These are phyloP conservation scores for Helicorthomorpha holstii DNA, from an alignment of 1,140 invertebrate genomes.

Conservation along the genomic window DNA sequence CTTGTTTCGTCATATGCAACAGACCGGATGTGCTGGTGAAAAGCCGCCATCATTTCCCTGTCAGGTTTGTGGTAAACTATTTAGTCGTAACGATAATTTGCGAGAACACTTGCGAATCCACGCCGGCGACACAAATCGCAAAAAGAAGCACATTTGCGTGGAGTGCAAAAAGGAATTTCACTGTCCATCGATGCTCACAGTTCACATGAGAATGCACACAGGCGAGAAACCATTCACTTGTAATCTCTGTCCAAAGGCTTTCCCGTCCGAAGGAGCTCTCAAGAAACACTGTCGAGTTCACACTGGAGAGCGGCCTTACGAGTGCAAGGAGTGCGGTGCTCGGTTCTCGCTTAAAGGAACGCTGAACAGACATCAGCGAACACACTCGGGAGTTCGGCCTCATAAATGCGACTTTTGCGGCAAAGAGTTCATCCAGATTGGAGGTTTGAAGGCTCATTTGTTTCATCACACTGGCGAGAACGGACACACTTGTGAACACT, in stretches of 20 bases:
- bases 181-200: conserved; percentile 42
- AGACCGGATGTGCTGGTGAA: conserved; percentile 49
- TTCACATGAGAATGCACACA: conserved; percentile 51
- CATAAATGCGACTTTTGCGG: conserved; percentile 48
- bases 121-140: conserved; percentile 42
- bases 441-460: conserved; percentile 49
- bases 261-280: conserved; percentile 48
- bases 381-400: conserved; percentile 50
- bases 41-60: conserved; percentile 37
- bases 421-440: conserved; percentile 50
- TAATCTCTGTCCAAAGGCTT: conserved; percentile 44
- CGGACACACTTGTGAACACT: conserved; percentile 51
- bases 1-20: conserved; percentile 50
- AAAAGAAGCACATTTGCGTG: conserved; percentile 43
- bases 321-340: conserved; percentile 33
- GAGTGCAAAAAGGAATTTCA: conserved; percentile 51
- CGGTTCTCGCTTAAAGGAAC: conserved; percentile 58
- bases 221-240: conserved; percentile 44
- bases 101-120: conserved; percentile 54
- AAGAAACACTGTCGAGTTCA: conserved; percentile 63
- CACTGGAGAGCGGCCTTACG: conserved; percentile 29
- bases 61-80: conserved; percentile 48
- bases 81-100: conserved; percentile 57
- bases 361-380: conserved; percentile 50
- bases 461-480: conserved; percentile 52